Base-by-base conservation (phyloP, 2,113 vertebrate genomes). In the Dasyornis broadbenti region DNA sequence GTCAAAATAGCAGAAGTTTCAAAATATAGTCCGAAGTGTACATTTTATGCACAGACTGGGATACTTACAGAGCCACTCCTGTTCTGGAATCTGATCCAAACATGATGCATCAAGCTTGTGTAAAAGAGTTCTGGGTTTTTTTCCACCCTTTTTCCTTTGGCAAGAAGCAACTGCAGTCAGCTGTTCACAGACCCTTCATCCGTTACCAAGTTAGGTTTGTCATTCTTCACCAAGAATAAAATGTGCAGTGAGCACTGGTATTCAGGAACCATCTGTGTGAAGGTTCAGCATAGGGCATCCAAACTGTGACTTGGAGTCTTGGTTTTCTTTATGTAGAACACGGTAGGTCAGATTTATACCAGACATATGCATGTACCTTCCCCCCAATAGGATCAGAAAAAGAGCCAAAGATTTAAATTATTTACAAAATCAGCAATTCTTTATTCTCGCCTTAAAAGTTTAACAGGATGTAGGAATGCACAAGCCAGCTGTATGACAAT, bases 361-460 rank as follows among this genome's bases (percentile, higher is more conserved):
- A 86, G 65, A n/a, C 71, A 33, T 45, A 85, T 17, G 10, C 20
- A 45, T 5, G 6, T 35, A 31, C 7, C 42, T 64, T 12, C 6
- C 26, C 7, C 11, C 24, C 37, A 84, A 39, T 33, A 85, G 82
- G 49, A 85, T n/a, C 57, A 47, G 70, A 82, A 56, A 82, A 87
- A 65, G 77, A 87, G 52, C 27, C 61, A 79, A 91, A 71, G 39
- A 57, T 65, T 82, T 93, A 69, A 93, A 93, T 93, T 88, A 85
- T 92, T 96, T 93, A 92, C 61, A 61, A 85, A 96, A 76, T 45
- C 52, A 54, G 57, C 35, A 85, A 45, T 80, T 69, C 70, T 76
- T 71, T 69, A 37, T 91, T 87, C 65, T 87, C 0, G 0, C 40
- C 70, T 81, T 79, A 87, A 92, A 87, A 69, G 44, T 60, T 66